Percentiles rank a stretch among this genome's conserved stretches.
Evolutionary conservation across 2,113 vertebrate species (phyloP).

Genomic region (Camelus dromedarius): DNA sequence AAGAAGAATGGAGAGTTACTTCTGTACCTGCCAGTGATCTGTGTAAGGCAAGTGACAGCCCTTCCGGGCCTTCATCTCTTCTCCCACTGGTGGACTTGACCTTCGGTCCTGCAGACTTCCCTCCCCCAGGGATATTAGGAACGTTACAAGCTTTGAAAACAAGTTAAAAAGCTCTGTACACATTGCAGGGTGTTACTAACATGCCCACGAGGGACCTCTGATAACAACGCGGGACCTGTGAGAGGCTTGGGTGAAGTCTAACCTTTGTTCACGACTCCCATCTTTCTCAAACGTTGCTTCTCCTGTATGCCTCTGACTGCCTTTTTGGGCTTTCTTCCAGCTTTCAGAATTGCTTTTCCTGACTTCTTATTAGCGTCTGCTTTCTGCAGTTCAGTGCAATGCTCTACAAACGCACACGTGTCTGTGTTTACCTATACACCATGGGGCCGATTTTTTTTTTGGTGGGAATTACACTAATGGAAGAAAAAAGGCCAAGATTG

Average conservation of each 20-base stretch:
- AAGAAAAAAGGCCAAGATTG: background rate
- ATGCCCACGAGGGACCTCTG: background rate
- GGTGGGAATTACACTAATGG: background rate
- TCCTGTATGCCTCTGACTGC: background rate
- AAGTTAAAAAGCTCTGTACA: background rate
- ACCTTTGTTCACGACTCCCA: background rate
- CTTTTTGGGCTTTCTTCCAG: background rate
- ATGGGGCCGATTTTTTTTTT: background rate
- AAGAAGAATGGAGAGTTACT: background rate
- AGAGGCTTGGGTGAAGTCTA: background rate
- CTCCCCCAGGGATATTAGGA: background rate
- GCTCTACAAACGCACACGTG: background rate
- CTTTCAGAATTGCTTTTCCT: background rate
- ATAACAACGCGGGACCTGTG: background rate
- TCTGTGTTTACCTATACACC: background rate
- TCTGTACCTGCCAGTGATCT: background rate
- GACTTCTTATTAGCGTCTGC: background rate
- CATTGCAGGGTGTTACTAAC: background rate
- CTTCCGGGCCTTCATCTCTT: background rate
- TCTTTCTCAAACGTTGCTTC: background rate
- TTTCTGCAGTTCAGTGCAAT: background rate
- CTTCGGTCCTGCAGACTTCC: background rate
- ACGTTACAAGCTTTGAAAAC: background rate
- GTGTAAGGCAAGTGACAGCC: background rate
- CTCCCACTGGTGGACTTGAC: accelerated